These are phyloP conservation scores for Ormyrus nitidulus DNA, from an alignment of 2,888 invertebrate species.

Conservation along the genomic window DNA sequence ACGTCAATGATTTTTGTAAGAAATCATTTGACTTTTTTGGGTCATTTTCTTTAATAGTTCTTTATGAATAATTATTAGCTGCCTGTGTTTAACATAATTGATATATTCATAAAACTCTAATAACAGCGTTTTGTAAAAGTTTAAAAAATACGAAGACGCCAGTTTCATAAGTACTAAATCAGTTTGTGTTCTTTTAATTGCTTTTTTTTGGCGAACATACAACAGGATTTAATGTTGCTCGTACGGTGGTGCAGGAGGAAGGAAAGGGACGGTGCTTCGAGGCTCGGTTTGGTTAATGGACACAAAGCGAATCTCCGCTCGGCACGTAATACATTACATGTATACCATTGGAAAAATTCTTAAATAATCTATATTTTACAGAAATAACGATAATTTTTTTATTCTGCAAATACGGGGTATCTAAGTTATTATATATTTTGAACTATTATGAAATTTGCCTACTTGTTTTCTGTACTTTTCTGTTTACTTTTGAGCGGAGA, in stretches of 20 bases:
- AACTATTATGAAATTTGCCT: conserved; percentile 5
- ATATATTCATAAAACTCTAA: conserved; percentile 3
- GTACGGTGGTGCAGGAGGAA: conserved; percentile 60
- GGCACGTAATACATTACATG: conserved; percentile 23
- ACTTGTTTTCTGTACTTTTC: neutral
- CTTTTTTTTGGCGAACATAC: neutral
- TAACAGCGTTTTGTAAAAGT: conserved; percentile 17
- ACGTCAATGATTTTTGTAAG: too few species aligned
- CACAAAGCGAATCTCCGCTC: conserved; percentile 66
- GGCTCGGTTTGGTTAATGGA: conserved; percentile 72
- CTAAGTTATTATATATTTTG: conserved; percentile 31
- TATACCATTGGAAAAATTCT: conserved; percentile 24
- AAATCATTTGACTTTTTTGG: neutral
- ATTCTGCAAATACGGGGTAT: conserved; percentile 20
- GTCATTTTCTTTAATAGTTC: neutral
- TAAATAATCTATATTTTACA: conserved; percentile 43
- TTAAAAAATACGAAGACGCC: conserved; percentile 23
- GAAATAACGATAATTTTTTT: conserved; percentile 34
- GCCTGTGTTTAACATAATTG: neutral
- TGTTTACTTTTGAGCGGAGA: conserved; percentile 45
- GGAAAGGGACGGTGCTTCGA: conserved; percentile 72
- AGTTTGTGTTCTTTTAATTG: too few species aligned
- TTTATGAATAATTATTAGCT: conserved; percentile 6
- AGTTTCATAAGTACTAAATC: neutral
- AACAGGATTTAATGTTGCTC: conserved; percentile 18